These are phyloP conservation scores for Sesia bembeciformis DNA, from an alignment of 2,888 invertebrate species.

Conservation along the genomic window DNA sequence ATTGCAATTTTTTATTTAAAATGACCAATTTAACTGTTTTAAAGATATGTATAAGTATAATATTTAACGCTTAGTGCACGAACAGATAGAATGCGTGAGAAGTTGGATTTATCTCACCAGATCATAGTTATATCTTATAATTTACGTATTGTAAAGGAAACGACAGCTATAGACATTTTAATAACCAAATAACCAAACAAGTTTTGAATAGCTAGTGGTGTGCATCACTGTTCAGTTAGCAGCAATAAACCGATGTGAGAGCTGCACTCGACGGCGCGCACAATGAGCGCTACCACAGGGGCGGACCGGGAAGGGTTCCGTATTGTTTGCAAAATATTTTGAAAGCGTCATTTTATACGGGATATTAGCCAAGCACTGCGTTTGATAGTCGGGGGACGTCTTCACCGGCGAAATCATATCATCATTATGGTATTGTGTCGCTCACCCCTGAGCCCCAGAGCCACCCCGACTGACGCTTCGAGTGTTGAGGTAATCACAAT, in stretches of 20 bases:
- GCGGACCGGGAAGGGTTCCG: slow-evolving; percentile 44
- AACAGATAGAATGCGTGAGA: no score
- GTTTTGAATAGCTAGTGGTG: no score
- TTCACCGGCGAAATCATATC: slow-evolving; percentile 57
- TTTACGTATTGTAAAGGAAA: no score
- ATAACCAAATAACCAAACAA: no score
- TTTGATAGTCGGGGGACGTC: slow-evolving; percentile 65
- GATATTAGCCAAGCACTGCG: slow-evolving; percentile 61
- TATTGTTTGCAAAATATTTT: slow-evolving; percentile 72
- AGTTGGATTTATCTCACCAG: no score
- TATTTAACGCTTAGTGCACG: no score
- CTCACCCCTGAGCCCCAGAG: slow-evolving; percentile 17
- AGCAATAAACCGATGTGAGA: slow-evolving; percentile 18
- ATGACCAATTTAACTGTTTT: no score
- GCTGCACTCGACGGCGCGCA: slow-evolving; percentile 49
- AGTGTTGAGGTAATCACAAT: slow-evolving; percentile 23
- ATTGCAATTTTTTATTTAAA: no score
- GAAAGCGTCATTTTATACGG: slow-evolving; percentile 72
- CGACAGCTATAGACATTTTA: no score
- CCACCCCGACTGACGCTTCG: slow-evolving; percentile 15
- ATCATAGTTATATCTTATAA: no score
- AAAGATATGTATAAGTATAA: no score
- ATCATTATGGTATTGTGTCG: slow-evolving; percentile 56
- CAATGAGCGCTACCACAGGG: slow-evolving; percentile 37
- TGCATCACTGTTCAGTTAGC: slow-evolving; percentile 18